Conservation (phyloP, 2,113 vertebrate species). For the Tauraco erythrolophus region DNA sequence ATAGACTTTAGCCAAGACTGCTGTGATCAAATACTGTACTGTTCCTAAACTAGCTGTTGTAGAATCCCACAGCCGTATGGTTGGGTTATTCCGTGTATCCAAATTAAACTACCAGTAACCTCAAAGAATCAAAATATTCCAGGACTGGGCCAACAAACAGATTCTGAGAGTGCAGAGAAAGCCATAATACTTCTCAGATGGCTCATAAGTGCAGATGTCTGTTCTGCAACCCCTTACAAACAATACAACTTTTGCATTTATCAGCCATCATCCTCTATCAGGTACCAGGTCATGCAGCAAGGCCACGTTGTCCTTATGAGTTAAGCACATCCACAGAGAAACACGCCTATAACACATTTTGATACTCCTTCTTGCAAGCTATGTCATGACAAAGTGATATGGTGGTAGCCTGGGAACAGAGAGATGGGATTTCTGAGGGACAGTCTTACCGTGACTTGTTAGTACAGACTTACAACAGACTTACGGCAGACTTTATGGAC, state of each 20-base stretch:
- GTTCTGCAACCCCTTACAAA: not conserved
- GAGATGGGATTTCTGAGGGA: not conserved
- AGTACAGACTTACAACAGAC: not conserved
- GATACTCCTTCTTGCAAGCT: not conserved
- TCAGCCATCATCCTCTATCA: not conserved
- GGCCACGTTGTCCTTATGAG: not conserved
- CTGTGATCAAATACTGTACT: not conserved
- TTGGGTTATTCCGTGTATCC: not conserved
- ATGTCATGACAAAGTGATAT: not conserved
- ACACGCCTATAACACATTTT: accelerated
- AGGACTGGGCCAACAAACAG: not conserved
- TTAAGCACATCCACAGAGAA: not conserved
- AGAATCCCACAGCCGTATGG: not conserved
- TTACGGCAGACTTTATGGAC: not conserved
- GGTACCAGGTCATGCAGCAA: not conserved
- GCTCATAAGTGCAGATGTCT: not conserved
- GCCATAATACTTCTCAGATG: not conserved
- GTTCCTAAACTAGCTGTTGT: not conserved
- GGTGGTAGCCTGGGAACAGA: not conserved
- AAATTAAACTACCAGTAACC: not conserved
- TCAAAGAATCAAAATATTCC: not conserved
- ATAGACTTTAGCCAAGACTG: not conserved
- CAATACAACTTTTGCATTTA: not conserved
- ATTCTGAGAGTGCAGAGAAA: not conserved
- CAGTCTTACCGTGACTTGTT: not conserved